Evolutionary conservation across 2,888 invertebrate genomes (phyloP).

Genomic region (Fragum sueziense): DNA sequence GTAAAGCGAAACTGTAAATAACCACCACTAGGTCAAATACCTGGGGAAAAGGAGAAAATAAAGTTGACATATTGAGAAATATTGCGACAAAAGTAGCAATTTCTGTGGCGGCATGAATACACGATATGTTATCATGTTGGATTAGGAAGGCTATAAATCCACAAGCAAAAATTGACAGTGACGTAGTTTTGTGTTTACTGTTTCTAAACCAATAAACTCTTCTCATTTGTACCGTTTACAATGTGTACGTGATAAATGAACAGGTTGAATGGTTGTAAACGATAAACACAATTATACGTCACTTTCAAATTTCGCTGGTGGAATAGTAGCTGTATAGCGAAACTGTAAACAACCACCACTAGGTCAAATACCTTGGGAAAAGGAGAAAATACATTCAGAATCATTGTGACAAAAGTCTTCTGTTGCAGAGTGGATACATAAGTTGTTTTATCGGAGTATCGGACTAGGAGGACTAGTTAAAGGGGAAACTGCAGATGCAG

Average conservation of each 20-base stretch:
- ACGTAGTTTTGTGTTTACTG: too few species aligned
- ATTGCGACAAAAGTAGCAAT: slow-evolving; percentile 68
- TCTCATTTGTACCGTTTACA: slow-evolving; percentile 63
- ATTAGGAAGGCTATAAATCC: slow-evolving; percentile 70
- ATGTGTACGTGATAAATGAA: slow-evolving; percentile 70
- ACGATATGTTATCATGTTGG: slow-evolving; percentile 58
- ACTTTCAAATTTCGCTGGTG: too few species aligned
- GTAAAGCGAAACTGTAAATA: slow-evolving; percentile 64
- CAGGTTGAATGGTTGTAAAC: slow-evolving; percentile 42
- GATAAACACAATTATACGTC: too few species aligned
- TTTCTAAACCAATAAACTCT: too few species aligned
- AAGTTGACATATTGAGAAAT: too few species aligned
- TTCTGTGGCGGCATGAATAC: slow-evolving; percentile 60
- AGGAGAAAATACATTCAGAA: too few species aligned
- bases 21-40: slow-evolving; percentile 71
- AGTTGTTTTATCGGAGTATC: slow-evolving; percentile 58
- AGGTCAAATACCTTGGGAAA: too few species aligned
- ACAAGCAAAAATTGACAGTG: too few species aligned
- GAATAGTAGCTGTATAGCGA: too few species aligned
- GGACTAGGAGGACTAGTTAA: slow-evolving; percentile 69
- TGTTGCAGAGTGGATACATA: slow-evolving; percentile 59
- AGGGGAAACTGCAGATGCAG: too few species aligned
- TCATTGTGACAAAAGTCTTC: slow-evolving; percentile 69
- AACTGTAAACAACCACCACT: too few species aligned
- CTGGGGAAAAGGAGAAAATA: slow-evolving; percentile 52